Percentiles rank a stretch among this genome's conserved stretches.
Evolutionary conservation across 2,113 vertebrate species (phyloP).

Genomic region (Mormyrus lacerda): DNA sequence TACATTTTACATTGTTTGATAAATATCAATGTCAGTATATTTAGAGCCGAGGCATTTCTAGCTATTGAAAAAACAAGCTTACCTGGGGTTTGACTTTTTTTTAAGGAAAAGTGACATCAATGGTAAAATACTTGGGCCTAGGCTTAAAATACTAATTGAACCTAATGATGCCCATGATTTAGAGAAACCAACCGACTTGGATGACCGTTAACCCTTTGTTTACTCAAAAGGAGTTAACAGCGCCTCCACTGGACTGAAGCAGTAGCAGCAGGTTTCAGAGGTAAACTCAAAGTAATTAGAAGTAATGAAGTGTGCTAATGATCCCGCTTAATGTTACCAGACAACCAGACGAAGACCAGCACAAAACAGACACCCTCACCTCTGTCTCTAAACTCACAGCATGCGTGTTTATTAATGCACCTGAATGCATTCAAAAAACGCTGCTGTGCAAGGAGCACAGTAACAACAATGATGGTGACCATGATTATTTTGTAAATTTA

Average conservation of each 20-base stretch:
- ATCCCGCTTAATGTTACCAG: not conserved
- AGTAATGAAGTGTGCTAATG: not conserved
- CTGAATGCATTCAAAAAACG: not conserved
- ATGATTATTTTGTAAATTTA: not conserved
- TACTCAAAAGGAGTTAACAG: not conserved
- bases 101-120: not conserved
- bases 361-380: not conserved
- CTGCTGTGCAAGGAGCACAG: not conserved
- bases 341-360: not conserved
- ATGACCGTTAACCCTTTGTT: not conserved
- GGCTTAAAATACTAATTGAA: too few species aligned
- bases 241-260: not conserved
- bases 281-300: not conserved
- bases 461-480: not conserved
- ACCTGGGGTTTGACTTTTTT: not conserved
- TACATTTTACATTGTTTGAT: not conserved
- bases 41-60: not conserved
- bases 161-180: not conserved
- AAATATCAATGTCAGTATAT: not conserved
- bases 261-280: not conserved
- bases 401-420: not conserved
- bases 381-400: not conserved
- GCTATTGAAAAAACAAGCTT: not conserved
- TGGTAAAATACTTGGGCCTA: not conserved
- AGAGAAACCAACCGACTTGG: not conserved